Evolutionary conservation across 2,888 invertebrate genomes (phyloP), one percentile per base, ranked within the genome.

Genomic region (Aproaerema taeniolella): DNA sequence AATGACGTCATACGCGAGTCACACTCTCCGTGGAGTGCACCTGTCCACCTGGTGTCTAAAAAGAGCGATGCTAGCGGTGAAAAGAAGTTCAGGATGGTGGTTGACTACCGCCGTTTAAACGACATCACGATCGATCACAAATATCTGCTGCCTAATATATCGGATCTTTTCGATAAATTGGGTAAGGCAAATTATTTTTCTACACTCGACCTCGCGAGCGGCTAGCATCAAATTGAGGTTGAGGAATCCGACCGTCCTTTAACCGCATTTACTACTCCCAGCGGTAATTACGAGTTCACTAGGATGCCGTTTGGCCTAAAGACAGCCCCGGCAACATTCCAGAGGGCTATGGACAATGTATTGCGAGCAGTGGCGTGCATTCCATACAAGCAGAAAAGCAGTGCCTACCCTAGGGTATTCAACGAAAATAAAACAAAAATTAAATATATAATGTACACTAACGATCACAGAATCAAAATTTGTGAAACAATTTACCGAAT

Each of bases 251-350:
- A 29, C 9, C 13, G 13, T 2, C 12, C 10, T 2, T 12, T 12
- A 29, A 29, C 29, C 4, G 29, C 29, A 9, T 29, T 29, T 12
- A 29, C 7, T 29, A 29, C 29, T 3, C 12, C 11, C 5, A 12
- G 11, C n/a, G 13, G 29, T 11, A 11, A 29, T n/a, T 29, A 29
- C 12, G 29, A 12, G 13, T 29, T 29, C 13, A 29, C 12, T 2
- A 8, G 29, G 3, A 29, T 29, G 29, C 29, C 29, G 12, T 29
- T 37, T 40, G 31, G 31, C 17, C 17, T 31, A 7, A 14, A 13
- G 1, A 31, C 13, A 8, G 32, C 32, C 1, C 20, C 32, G 1
- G 32, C 32, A 10, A 32, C 32, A 1, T 32, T 32, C 12, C 32
- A 32, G n/a, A 2, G 32, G 2, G 16, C 16, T 4, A 32, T 32